Percentiles rank a stretch among this genome's conserved stretches.
Evolutionary conservation across 2,888 invertebrate species (phyloP).

Genomic region (Calephelis perditalis): DNA sequence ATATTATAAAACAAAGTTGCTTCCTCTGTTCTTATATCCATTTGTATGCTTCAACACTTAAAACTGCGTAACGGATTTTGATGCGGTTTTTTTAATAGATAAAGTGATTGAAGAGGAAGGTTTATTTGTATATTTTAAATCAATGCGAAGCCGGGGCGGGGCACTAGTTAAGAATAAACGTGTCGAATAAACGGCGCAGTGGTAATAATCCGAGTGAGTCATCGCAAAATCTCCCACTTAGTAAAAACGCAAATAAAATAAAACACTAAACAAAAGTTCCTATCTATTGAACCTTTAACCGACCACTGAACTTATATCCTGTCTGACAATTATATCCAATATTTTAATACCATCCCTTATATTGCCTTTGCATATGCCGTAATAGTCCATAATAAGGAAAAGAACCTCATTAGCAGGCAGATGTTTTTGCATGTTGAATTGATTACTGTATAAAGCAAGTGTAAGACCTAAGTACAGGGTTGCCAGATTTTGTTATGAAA

Average conservation of each 20-base stretch:
- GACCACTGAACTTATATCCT: not conserved
- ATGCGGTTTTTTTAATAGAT: no score
- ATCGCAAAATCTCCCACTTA: not conserved
- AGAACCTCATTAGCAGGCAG: constrained; percentile 29
- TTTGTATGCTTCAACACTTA: no score
- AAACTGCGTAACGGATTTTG: no score
- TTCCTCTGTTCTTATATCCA: no score
- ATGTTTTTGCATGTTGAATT: constrained; percentile 41
- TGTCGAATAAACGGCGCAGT: no score
- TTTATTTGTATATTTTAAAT: no score
- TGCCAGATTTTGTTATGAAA: no score
- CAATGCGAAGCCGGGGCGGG: no score
- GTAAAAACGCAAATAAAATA: not conserved
- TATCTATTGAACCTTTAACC: not conserved
- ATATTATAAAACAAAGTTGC: no score
- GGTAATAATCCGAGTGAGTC: no score
- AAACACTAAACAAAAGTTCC: not conserved
- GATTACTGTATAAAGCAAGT: constrained; percentile 27
- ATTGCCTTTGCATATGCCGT: constrained; percentile 12
- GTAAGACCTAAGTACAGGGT: not conserved
- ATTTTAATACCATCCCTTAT: constrained; percentile 15
- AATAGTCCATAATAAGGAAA: constrained; percentile 18
- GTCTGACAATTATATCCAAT: not conserved
- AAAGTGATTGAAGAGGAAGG: no score
- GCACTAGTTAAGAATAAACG: no score